Conservation (phyloP, 2,113 vertebrate species). For the Vanacampus margaritifer region DNA sequence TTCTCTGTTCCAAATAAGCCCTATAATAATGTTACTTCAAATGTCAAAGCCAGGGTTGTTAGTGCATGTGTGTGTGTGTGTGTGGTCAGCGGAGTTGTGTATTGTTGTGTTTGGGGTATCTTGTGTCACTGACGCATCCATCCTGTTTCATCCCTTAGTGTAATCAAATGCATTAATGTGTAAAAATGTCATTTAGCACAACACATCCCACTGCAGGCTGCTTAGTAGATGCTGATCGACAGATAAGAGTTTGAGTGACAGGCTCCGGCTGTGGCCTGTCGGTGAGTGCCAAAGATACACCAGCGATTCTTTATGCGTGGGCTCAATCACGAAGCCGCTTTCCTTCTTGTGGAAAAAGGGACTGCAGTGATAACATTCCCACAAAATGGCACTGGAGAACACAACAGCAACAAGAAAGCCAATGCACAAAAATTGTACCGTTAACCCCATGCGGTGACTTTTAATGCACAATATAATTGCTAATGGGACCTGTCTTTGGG, state of each 20-base stretch:
- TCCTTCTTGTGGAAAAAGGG: slow-evolving; percentile 22
- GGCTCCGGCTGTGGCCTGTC: slow-evolving; percentile 50
- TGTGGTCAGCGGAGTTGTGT: slow-evolving; percentile 32
- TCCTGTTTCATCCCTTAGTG: slow-evolving; percentile 40
- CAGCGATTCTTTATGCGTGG: slow-evolving; percentile 34
- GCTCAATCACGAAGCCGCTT: slow-evolving; percentile 27
- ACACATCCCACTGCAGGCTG: slow-evolving; percentile 57
- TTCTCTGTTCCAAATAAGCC: slow-evolving; percentile 59
- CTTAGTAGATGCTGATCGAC: slow-evolving; percentile 54
- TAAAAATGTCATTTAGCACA: slow-evolving; percentile 74
- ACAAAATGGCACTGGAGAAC: slow-evolving; percentile 7
- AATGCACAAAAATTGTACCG: slow-evolving; percentile 32
- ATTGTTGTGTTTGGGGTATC: slow-evolving; percentile 23
- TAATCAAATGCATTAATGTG: slow-evolving; percentile 74
- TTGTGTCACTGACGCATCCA: slow-evolving; percentile 43
- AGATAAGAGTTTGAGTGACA: slow-evolving; percentile 63
- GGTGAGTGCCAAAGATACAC: slow-evolving; percentile 50
- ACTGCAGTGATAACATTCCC: slow-evolving; percentile 8
- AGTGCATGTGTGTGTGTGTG: slow-evolving; percentile 35
- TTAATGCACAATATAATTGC: slow-evolving; percentile 69
- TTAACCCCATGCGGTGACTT: slow-evolving; percentile 39
- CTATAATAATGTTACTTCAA: slow-evolving; percentile 70
- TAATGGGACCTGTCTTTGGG: slow-evolving; percentile 68
- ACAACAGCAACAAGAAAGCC: slow-evolving; percentile 24
- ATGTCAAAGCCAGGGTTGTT: slow-evolving; percentile 66